phyloP scores from a whole-genome alignment of 1,140 invertebrate genomes.

The Drosophila aff. region DNA sequence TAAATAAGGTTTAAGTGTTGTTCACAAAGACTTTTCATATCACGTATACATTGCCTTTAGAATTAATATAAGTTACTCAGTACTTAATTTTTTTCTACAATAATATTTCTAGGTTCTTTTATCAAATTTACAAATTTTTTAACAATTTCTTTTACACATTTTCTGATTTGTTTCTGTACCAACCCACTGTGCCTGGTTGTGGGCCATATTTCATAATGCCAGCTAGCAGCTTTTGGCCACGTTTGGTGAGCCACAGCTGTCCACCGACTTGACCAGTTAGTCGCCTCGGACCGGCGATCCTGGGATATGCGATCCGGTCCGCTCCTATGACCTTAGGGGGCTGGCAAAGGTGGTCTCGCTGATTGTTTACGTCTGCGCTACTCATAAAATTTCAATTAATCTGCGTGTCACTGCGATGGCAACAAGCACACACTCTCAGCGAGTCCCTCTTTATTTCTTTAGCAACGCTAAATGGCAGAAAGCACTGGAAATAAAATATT shows the following conservation, averaged over 20 bases:
- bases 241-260: constrained; percentile 51
- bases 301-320: constrained; percentile 23
- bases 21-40: too few species aligned
- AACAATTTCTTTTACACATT: too few species aligned
- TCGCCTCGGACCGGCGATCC: not conserved
- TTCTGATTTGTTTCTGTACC: too few species aligned
- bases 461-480: constrained; percentile 40
- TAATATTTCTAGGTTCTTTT: too few species aligned
- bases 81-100: too few species aligned
- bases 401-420: constrained; percentile 71
- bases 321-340: constrained; percentile 79
- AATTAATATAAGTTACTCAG: too few species aligned
- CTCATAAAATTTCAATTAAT: constrained; percentile 84
- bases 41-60: too few species aligned
- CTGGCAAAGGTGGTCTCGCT: constrained; percentile 81
- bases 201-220: constrained; percentile 62
- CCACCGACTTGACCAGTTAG: constrained; percentile 33
- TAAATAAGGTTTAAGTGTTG: too few species aligned
- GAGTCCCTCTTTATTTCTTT: constrained; percentile 10
- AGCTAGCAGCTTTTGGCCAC: constrained; percentile 43
- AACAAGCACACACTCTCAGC: constrained; percentile 17
- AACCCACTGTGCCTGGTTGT: constrained; percentile 45
- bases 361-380: constrained; percentile 82
- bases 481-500: constrained; percentile 1
- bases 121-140: too few species aligned